phyloP scores from a whole-genome alignment of 2,797 vertebrate species.

The Girardinus metallicus region DNA sequence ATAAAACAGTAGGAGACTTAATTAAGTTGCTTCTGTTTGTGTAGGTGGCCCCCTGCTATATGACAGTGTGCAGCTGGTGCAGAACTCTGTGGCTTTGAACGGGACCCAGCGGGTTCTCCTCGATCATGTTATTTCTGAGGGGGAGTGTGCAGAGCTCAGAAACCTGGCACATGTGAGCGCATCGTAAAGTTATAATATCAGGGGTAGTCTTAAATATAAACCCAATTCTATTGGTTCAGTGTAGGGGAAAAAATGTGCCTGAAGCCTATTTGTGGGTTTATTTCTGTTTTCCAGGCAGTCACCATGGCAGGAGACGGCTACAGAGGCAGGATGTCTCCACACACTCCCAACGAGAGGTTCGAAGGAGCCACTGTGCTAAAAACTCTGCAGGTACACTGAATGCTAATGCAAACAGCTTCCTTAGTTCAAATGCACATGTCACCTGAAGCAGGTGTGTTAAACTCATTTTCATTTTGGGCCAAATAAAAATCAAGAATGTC shows the following conservation, averaged over 20 bases:
- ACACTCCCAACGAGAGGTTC: conserved; percentile 96
- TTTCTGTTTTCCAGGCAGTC: conserved; percentile 79
- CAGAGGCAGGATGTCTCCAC: conserved; percentile 92
- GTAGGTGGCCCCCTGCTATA: conserved; percentile 91
- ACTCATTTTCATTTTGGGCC: too few species aligned
- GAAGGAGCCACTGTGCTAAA: conserved; percentile 96
- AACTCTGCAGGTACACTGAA: conserved; percentile 87
- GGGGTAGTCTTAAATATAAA: not conserved
- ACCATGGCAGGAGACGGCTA: conserved; percentile 94
- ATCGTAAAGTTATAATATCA: not conserved
- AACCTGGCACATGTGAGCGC: conserved; percentile 88
- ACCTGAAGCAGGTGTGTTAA: too few species aligned
- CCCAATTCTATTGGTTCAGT: not conserved
- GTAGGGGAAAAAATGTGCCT: not conserved
- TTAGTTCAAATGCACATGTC: not conserved
- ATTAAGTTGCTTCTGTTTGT: conserved; percentile 20
- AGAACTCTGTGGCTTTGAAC: conserved; percentile 89
- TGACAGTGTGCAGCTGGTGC: conserved; percentile 85
- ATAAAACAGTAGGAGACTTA: not conserved
- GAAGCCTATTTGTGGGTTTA: not conserved
- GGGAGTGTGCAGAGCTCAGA: conserved; percentile 90
- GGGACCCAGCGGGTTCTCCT: conserved; percentile 93
- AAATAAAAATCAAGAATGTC: too few species aligned
- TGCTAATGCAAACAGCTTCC: not conserved
- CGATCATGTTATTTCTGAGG: conserved; percentile 89